These are phyloP conservation scores for Sphenodon punctatus DNA, from an alignment of 2,797 vertebrate genomes.

Conservation along the genomic window DNA sequence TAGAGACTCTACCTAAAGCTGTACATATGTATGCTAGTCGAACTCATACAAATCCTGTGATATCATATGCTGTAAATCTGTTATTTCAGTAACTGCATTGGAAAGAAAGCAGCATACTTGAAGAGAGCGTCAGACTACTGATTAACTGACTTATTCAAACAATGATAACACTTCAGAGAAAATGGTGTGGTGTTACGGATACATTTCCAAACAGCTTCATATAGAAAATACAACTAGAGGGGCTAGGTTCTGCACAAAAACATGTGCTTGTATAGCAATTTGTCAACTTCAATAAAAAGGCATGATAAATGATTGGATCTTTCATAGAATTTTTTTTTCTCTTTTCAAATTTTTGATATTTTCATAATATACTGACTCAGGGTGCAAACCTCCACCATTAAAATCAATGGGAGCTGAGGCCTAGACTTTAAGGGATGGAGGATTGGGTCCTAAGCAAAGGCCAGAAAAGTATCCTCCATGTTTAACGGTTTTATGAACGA, in stretches of 20 bases:
- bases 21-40: constrained; percentile 76
- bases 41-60: constrained; percentile 72
- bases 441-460: constrained; percentile 21
- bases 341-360: constrained; percentile 11
- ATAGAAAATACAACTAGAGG: background rate
- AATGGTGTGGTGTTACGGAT: background rate
- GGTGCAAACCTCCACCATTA: too few relatives aligned
- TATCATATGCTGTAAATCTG: constrained; percentile 79
- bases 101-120: constrained; percentile 69
- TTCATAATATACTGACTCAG: too few relatives aligned
- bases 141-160: constrained; percentile 34
- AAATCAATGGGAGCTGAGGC: too few relatives aligned
- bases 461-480: constrained; percentile 24
- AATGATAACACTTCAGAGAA: background rate
- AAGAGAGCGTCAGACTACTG: constrained; percentile 47
- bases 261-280: constrained; percentile 6
- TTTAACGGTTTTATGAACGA: constrained; percentile 19
- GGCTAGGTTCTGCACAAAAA: background rate
- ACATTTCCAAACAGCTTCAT: background rate
- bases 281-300: background rate
- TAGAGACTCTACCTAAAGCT: constrained; percentile 76
- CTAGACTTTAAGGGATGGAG: too few relatives aligned
- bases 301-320: background rate
- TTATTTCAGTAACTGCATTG: constrained; percentile 83
- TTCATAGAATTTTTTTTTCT: background rate